A percentile compares a stretch with the other conserved stretches of the same genome.
phyloP scores from a whole-genome alignment of 2,113 vertebrate species.

The Fregata magnificens region DNA sequence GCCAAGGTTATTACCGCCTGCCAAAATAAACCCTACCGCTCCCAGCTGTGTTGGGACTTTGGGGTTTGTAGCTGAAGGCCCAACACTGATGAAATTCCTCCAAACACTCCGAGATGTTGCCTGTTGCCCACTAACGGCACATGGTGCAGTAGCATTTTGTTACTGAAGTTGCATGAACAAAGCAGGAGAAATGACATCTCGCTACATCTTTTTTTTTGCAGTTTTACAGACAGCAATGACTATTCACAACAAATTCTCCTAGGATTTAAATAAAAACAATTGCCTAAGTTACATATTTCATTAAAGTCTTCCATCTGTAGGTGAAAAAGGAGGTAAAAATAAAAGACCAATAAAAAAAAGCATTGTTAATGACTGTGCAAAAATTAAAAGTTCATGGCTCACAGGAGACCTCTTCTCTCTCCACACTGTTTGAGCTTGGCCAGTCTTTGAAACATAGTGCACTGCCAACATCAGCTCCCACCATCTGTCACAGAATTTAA shows the following conservation, averaged over 20 bases:
- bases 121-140: neutral
- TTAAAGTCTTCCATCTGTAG: neutral
- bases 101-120: neutral
- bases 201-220: neutral
- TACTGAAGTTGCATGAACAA: neutral
- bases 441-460: fast-evolving
- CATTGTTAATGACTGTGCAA: neutral
- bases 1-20: neutral
- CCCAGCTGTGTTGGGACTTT: neutral
- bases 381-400: neutral
- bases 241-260: neutral
- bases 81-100: neutral
- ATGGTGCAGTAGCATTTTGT: neutral
- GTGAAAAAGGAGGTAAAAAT: neutral
- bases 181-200: neutral
- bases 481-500: neutral
- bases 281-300: neutral
- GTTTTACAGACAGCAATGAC: neutral
- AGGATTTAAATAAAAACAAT: neutral
- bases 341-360: neutral
- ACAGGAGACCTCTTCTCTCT: neutral
- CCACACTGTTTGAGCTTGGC: neutral
- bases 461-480: neutral
- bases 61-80: neutral
- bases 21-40: neutral